These are phyloP conservation scores for Sebastolobus altivelis DNA, from an alignment of 2,797 vertebrate genomes.

Conservation along the genomic window DNA sequence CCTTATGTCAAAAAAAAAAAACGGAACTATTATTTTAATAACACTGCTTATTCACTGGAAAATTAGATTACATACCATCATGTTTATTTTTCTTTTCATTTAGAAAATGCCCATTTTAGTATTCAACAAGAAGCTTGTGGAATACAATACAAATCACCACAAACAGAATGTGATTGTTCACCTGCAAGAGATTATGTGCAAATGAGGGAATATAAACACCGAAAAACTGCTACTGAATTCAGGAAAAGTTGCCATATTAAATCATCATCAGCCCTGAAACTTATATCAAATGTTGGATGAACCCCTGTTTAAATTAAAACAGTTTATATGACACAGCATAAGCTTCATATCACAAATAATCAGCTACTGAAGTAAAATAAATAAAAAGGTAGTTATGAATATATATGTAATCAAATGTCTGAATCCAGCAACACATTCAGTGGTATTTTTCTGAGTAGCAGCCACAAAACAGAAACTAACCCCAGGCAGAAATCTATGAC, in stretches of 20 bases:
- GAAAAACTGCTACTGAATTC: neutral
- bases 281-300: neutral
- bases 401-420: slow-evolving; percentile 31
- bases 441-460: slow-evolving; percentile 32
- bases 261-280: neutral
- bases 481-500: slow-evolving; percentile 76
- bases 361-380: neutral
- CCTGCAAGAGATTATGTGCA: slow-evolving; percentile 17
- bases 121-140: neutral
- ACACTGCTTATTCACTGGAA: slow-evolving; percentile 34
- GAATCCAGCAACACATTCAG: slow-evolving; percentile 23
- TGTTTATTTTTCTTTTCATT: slow-evolving; percentile 15
- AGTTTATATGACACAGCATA: neutral
- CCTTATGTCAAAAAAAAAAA: neutral
- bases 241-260: neutral
- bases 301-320: neutral
- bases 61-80: slow-evolving; percentile 23
- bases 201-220: slow-evolving; percentile 14
- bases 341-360: neutral
- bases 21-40: neutral
- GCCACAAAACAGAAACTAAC: slow-evolving; percentile 50
- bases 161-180: slow-evolving; percentile 28
- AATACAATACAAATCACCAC: slow-evolving; percentile 4
- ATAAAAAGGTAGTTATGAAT: neutral
- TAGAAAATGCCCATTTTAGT: neutral